phyloP scores from a whole-genome alignment of 2,113 vertebrate genomes.

The Burhinus bistriatus region DNA sequence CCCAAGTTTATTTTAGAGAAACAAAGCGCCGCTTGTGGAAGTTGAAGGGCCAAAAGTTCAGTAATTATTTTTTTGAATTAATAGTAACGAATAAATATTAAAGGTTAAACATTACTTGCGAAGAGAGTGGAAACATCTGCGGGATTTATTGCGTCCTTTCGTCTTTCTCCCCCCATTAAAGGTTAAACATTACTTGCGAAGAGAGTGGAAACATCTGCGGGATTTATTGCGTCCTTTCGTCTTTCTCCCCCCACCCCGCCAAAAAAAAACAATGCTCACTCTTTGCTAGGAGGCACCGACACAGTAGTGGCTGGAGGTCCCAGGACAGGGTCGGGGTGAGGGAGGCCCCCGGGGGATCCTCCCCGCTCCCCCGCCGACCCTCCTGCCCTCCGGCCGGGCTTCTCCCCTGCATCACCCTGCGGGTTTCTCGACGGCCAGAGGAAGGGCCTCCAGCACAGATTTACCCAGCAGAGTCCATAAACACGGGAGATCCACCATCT shows the following conservation, averaged over 20 bases:
- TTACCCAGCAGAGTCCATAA: background rate
- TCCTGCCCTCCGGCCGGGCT: too few relatives aligned
- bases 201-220: background rate
- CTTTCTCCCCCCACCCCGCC: background rate
- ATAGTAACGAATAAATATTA: slow-evolving; percentile 62
- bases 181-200: slow-evolving; percentile 14
- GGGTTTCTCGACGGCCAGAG: background rate
- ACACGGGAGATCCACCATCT: background rate
- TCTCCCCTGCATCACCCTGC: background rate
- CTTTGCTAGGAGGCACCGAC: background rate
- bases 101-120: slow-evolving; percentile 26
- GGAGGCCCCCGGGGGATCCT: too few relatives aligned
- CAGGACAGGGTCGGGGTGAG: background rate
- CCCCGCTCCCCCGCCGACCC: too few relatives aligned
- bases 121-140: background rate
- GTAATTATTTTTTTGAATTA: slow-evolving; percentile 55
- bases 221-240: background rate
- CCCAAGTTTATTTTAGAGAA: slow-evolving; percentile 68
- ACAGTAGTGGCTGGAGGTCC: background rate
- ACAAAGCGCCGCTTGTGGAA: slow-evolving; percentile 70
- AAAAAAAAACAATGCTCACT: background rate
- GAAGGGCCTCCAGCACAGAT: background rate
- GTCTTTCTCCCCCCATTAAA: background rate
- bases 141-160: background rate
- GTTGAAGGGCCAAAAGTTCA: slow-evolving; percentile 69